These are phyloP conservation scores for Ailurus styani DNA, from an alignment of 2,113 vertebrate genomes.

Conservation along the genomic window DNA sequence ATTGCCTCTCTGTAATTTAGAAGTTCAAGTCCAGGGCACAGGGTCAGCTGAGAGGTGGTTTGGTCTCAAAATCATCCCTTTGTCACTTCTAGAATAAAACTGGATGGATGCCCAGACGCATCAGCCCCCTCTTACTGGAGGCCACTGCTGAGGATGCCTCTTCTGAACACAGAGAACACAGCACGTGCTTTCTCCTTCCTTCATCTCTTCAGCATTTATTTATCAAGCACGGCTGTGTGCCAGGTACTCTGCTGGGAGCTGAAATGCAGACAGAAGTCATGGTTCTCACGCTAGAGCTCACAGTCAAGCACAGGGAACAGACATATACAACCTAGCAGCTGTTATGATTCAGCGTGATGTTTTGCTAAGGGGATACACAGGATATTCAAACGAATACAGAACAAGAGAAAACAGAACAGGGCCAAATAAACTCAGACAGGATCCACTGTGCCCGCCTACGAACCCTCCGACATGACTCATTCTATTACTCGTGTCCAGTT, in stretches of 20 bases:
- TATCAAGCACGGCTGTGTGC: background rate
- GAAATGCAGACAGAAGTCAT: background rate
- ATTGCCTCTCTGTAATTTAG: background rate
- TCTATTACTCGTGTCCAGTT: background rate
- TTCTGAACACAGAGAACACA: background rate
- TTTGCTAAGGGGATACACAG: background rate
- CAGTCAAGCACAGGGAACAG: background rate
- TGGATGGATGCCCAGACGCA: background rate
- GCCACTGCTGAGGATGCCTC: background rate
- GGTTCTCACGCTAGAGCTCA: background rate
- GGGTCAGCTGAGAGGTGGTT: background rate
- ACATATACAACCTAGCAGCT: background rate
- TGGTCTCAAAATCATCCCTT: background rate
- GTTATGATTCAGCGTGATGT: background rate
- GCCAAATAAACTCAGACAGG: background rate
- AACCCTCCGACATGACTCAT: background rate
- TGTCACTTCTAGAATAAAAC: background rate
- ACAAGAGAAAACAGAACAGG: background rate
- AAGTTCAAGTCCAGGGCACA: background rate
- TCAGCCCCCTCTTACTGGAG: background rate
- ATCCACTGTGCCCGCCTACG: background rate
- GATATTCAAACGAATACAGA: background rate
- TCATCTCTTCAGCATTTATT: background rate
- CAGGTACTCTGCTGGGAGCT: background rate
- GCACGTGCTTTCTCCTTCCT: background rate